These are phyloP conservation scores for Motacilla alba DNA, from an alignment of 2,113 vertebrate genomes.

Conservation along the genomic window DNA sequence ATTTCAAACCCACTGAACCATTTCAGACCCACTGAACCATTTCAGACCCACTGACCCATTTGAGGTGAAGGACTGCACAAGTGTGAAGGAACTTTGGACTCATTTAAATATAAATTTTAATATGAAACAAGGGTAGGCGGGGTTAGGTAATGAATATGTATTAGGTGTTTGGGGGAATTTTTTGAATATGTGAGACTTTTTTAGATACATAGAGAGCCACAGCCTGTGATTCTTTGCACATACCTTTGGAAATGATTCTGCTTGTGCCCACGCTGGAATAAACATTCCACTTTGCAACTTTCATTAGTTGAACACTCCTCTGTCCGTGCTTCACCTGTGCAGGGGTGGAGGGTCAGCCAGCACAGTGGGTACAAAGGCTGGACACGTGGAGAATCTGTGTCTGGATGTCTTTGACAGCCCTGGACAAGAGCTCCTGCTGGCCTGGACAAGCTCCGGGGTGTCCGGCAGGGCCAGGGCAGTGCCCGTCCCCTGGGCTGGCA, in stretches of 20 bases:
- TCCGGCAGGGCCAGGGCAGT: not conserved
- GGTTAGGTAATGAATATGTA: not conserved
- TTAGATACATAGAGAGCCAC: not conserved
- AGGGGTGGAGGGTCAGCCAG: not conserved
- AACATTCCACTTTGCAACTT: not conserved
- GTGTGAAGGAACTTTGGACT: too few relatives aligned
- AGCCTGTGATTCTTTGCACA: too few relatives aligned
- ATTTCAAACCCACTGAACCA: too few relatives aligned
- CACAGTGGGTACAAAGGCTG: not conserved
- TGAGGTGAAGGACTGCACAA: not conserved
- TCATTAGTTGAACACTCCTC: not conserved
- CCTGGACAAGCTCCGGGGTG: rapidly evolving
- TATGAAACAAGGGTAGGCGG: not conserved
- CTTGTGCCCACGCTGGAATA: not conserved
- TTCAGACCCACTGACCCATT: not conserved
- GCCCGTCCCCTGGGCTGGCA: not conserved
- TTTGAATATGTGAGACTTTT: not conserved
- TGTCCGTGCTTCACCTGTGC: not conserved
- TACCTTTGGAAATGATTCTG: not conserved
- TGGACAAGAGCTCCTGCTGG: too few relatives aligned
- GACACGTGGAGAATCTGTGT: rapidly evolving
- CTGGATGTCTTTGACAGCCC: not conserved
- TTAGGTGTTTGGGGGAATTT: not conserved
- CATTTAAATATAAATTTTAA: not conserved
- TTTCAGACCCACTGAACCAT: too few relatives aligned